A percentile compares a stretch with the other conserved stretches of the same genome.
Conservation (phyloP, 2,797 vertebrate species). For the Spondyliosoma cantharus region DNA sequence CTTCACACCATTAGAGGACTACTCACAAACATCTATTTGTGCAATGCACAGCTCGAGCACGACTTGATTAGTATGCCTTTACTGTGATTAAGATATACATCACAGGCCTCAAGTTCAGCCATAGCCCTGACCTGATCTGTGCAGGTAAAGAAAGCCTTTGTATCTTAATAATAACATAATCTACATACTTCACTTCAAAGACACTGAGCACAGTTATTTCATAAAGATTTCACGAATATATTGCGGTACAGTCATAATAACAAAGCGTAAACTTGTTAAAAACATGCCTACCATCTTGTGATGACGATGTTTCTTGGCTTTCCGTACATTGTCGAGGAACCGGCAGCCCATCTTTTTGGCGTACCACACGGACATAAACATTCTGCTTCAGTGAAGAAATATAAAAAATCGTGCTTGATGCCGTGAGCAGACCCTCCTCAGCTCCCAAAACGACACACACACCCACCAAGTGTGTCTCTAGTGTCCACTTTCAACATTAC, state of each 20-base stretch:
- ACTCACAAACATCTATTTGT: conserved; percentile 30
- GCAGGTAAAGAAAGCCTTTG: conserved; percentile 1
- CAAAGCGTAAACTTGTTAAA: conserved; percentile 15
- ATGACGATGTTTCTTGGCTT: conserved; percentile 80
- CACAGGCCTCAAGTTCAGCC: conserved; percentile 17
- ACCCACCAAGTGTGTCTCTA: conserved; percentile 26
- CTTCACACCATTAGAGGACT: conserved; percentile 18
- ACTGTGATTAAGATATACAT: conserved; percentile 37
- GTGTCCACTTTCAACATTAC: conserved; percentile 41
- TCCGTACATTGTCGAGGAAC: conserved; percentile 85
- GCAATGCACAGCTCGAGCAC: conserved; percentile 18
- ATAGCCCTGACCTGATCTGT: conserved; percentile 8
- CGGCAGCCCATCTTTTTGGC: conserved; percentile 86
- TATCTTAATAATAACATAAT: conserved; percentile 7
- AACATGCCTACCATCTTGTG: conserved; percentile 80
- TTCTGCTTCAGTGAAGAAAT: conserved; percentile 64
- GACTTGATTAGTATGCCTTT: conserved; percentile 44
- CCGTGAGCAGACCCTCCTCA: conserved; percentile 51
- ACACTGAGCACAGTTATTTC: neutral
- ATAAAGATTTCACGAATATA: conserved; percentile 14
- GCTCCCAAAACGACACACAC: conserved; percentile 51
- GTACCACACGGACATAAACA: conserved; percentile 90
- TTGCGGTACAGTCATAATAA: neutral
- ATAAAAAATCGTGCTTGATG: conserved; percentile 13
- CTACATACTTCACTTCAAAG: neutral